Evolutionary conservation across 2,888 invertebrate genomes (phyloP).

Genomic region (Merodon equestris): DNA sequence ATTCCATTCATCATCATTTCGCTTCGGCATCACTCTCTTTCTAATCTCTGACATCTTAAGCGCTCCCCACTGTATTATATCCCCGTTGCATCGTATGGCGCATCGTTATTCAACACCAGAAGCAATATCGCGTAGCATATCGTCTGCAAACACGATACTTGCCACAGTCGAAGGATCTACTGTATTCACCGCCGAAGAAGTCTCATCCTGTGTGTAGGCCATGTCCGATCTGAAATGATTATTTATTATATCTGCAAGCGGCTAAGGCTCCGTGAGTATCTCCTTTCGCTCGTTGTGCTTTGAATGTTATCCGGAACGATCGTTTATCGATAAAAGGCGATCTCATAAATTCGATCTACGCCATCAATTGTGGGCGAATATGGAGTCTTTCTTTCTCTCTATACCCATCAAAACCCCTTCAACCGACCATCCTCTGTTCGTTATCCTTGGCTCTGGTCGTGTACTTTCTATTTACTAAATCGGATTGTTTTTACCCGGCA

Average conservation of each 20-base stretch:
- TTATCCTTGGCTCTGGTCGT: conserved; percentile 1
- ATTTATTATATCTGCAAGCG: conserved; percentile 53
- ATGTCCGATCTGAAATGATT: conserved; percentile 19
- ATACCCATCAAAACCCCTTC: no score
- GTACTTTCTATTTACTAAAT: conserved; percentile 64
- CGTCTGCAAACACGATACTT: conserved; percentile 50
- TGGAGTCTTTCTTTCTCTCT: conserved; percentile 42
- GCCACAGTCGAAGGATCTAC: conserved; percentile 19
- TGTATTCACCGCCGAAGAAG: conserved; percentile 25
- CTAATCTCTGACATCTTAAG: conserved; percentile 66
- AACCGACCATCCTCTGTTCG: background rate
- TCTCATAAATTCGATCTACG: conserved; percentile 67
- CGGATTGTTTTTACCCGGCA: conserved; percentile 57
- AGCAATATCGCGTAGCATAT: conserved; percentile 47
- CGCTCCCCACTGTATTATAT: conserved; percentile 44
- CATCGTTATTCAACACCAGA: conserved; percentile 60
- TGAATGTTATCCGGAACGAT: conserved; percentile 63
- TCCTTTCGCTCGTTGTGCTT: conserved; percentile 59
- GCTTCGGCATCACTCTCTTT: conserved; percentile 22
- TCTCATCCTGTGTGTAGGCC: conserved; percentile 15
- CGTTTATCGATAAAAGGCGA: conserved; percentile 67
- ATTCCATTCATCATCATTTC: conserved; percentile 63
- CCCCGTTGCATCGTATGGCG: background rate
- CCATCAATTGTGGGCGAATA: conserved; percentile 68
- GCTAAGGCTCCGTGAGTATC: conserved; percentile 37